phyloP scores from a whole-genome alignment of 2,797 vertebrate genomes.

The Sarcophilus harrisii region DNA sequence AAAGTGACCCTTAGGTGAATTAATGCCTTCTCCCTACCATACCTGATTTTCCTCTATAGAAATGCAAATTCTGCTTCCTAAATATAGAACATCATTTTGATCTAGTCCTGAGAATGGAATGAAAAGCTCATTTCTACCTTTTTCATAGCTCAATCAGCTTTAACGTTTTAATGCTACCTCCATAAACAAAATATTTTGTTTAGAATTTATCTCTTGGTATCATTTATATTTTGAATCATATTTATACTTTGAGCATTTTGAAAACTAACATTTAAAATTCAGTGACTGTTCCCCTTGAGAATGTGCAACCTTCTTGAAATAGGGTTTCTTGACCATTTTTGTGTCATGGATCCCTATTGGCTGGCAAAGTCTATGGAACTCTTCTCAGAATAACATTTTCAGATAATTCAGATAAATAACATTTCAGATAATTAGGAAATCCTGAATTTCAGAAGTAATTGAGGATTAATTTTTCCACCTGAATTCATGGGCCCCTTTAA shows the following conservation, averaged over 20 bases:
- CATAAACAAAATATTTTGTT: constrained; percentile 15
- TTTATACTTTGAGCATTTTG: not conserved
- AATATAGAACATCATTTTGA: not conserved
- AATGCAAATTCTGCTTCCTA: not conserved
- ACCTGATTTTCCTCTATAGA: not conserved
- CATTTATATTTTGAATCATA: not conserved
- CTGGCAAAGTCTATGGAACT: not conserved
- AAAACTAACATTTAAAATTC: constrained; percentile 7
- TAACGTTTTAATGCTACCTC: not conserved
- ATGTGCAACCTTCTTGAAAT: not conserved
- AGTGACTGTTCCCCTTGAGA: not conserved
- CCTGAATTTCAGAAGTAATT: not conserved
- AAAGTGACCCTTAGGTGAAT: not conserved
- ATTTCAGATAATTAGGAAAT: not conserved
- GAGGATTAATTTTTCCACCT: not conserved
- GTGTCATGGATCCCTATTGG: not conserved
- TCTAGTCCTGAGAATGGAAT: not conserved
- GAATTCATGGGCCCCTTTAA: not conserved
- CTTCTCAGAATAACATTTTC: not conserved
- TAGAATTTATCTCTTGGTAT: constrained; percentile 48
- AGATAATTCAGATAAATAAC: not conserved
- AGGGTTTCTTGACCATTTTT: not conserved
- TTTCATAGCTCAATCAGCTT: not conserved
- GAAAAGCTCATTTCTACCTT: not conserved
- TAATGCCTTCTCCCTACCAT: not conserved